Conservation (phyloP, 2,888 invertebrate species). For the Leucania comma region DNA sequence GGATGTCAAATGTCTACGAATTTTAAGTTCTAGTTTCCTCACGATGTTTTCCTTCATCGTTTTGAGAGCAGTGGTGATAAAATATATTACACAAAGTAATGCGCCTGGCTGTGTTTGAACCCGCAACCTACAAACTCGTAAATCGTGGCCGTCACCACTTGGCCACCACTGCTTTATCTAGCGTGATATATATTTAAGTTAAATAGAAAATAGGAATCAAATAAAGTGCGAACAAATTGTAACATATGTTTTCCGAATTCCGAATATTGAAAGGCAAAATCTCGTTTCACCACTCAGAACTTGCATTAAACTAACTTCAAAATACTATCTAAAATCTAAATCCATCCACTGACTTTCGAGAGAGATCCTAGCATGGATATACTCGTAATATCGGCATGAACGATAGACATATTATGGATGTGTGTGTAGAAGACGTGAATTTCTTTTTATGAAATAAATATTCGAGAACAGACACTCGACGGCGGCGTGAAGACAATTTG, state of each 20-base stretch:
- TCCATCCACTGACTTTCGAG: neutral
- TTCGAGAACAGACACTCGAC: slow-evolving; percentile 24
- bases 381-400: neutral
- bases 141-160: too few relatives aligned
- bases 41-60: too few relatives aligned
- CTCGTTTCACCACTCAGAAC: neutral
- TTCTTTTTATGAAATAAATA: slow-evolving; percentile 15
- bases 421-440: neutral
- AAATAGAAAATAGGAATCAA: neutral
- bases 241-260: neutral
- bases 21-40: too few relatives aligned
- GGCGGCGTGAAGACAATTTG: slow-evolving; percentile 32
- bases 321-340: neutral
- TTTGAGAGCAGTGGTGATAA: too few relatives aligned
- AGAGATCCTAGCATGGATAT: neutral
- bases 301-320: neutral
- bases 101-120: too few relatives aligned
- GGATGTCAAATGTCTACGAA: too few relatives aligned
- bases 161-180: too few relatives aligned
- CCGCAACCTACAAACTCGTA: too few relatives aligned
- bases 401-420: neutral
- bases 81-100: too few relatives aligned
- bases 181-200: neutral
- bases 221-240: neutral
- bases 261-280: neutral